A percentile compares a stretch with the other conserved stretches of the same genome.
Conservation (phyloP, 2,888 invertebrate species). For the Cartodere bifasciata region DNA sequence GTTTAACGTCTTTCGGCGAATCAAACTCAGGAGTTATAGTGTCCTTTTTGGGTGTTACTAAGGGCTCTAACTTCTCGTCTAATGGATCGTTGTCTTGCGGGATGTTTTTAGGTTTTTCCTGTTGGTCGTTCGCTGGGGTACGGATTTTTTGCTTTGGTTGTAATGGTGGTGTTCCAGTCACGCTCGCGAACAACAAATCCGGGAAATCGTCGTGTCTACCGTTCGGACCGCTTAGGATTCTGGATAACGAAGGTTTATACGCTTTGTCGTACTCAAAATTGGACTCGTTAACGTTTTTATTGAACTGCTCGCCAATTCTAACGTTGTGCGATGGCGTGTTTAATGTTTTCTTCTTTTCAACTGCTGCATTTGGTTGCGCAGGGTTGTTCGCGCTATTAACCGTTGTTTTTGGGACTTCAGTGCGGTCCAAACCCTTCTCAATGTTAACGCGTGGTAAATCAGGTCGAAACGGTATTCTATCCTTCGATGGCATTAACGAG, state of each 20-base stretch:
- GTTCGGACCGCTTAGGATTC: slow-evolving; percentile 76
- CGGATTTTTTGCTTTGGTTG: slow-evolving; percentile 20
- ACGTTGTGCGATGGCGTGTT: slow-evolving; percentile 64
- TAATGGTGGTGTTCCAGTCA: slow-evolving; percentile 43
- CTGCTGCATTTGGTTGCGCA: slow-evolving; percentile 21
- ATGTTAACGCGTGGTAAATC: slow-evolving; percentile 37
- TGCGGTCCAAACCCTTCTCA: slow-evolving; percentile 24
- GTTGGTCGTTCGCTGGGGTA: slow-evolving; percentile 25
- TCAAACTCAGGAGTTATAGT: too few relatives aligned
- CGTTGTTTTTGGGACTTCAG: slow-evolving; percentile 12
- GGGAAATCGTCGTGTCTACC: slow-evolving; percentile 73
- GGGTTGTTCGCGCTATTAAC: slow-evolving; percentile 12
- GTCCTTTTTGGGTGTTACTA: slow-evolving; percentile 18
- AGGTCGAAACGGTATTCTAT: slow-evolving; percentile 71
- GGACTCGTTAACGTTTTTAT: slow-evolving; percentile 28
- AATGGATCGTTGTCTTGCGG: neutral
- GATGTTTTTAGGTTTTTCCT: slow-evolving; percentile 10
- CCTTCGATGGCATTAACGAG: slow-evolving; percentile 67
- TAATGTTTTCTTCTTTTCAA: slow-evolving; percentile 56
- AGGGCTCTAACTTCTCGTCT: slow-evolving; percentile 13
- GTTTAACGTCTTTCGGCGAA: slow-evolving; percentile 19
- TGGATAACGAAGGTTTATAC: slow-evolving; percentile 64
- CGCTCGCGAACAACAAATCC: slow-evolving; percentile 58
- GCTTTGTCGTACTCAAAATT: slow-evolving; percentile 34
- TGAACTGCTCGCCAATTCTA: slow-evolving; percentile 30